A percentile compares a stretch with the other conserved stretches of the same genome.
These are phyloP conservation scores for Allobates femoralis DNA, from an alignment of 2,797 vertebrate genomes.

Conservation along the genomic window DNA sequence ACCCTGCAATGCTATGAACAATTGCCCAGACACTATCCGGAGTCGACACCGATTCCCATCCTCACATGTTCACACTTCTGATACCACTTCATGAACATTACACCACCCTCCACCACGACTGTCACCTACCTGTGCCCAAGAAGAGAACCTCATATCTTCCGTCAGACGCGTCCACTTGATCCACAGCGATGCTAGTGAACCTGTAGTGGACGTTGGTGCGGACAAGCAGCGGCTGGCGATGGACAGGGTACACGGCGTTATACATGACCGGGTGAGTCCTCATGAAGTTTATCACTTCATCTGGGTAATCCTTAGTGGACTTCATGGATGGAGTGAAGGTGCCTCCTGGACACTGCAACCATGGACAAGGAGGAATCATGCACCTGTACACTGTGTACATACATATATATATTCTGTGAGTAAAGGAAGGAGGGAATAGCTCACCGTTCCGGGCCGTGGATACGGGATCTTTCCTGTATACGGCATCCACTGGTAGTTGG, in stretches of 20 bases:
- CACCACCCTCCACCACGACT: too few species aligned
- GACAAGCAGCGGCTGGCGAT: constrained; percentile 95
- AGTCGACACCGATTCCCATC: not conserved
- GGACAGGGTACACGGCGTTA: constrained; percentile 92
- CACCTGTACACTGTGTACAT: not conserved
- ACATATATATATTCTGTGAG: not conserved
- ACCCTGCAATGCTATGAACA: constrained; percentile 7
- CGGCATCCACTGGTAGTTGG: constrained; percentile 99
- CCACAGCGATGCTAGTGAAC: constrained; percentile 95
- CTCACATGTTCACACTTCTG: not conserved
- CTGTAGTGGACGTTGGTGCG: constrained; percentile 94
- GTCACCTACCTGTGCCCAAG: constrained; percentile 90
- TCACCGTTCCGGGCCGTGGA: constrained; percentile 94
- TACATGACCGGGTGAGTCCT: constrained; percentile 96
- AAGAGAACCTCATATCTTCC: constrained; percentile 99
- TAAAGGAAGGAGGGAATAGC: constrained; percentile 65
- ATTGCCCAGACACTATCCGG: constrained; percentile 14
- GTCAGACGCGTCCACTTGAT: constrained; percentile 96
- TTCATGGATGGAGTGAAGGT: constrained; percentile 99
- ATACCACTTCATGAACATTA: not conserved
- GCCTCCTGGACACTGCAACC: constrained; percentile 91
- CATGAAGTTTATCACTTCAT: constrained; percentile 99
- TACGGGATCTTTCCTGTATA: constrained; percentile 98
- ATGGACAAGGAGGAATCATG: not conserved
- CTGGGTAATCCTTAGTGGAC: constrained; percentile 98